Percentiles rank a stretch among this genome's conserved stretches.
Evolutionary conservation across 1,140 invertebrate species (phyloP).

Genomic region (Bombus breviceps): DNA sequence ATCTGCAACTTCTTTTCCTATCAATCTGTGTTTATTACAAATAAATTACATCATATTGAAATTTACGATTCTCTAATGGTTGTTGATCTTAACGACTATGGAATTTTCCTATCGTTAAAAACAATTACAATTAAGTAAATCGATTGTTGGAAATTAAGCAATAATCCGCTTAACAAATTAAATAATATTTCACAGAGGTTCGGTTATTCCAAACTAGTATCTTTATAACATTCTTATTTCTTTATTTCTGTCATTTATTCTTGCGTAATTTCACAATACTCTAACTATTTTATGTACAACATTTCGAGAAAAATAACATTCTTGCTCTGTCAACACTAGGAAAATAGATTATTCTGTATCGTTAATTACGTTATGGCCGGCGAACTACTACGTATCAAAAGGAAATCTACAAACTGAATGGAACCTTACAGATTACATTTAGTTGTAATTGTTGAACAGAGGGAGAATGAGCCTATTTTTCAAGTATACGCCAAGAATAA

Average conservation of each 20-base stretch:
- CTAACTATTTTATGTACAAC: slow-evolving; percentile 31
- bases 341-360: slow-evolving; percentile 29
- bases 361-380: neutral
- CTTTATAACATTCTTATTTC: neutral
- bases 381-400: slow-evolving; percentile 1
- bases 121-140: too few relatives aligned
- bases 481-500: neutral
- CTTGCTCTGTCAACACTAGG: neutral
- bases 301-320: slow-evolving; percentile 26
- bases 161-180: neutral
- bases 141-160: too few relatives aligned
- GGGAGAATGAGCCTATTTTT: neutral
- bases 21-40: too few relatives aligned
- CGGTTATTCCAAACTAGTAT: neutral
- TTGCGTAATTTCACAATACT: slow-evolving; percentile 10
- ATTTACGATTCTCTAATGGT: too few relatives aligned
- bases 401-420: neutral
- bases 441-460: neutral
- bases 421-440: neutral
- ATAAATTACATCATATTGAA: too few relatives aligned
- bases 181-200: too few relatives aligned
- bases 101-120: neutral
- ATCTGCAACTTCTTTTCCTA: neutral
- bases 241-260: slow-evolving; percentile 8
- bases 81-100: neutral